Evolutionary conservation across 2,888 invertebrate genomes (phyloP).

Genomic region (Anodontia alba): DNA sequence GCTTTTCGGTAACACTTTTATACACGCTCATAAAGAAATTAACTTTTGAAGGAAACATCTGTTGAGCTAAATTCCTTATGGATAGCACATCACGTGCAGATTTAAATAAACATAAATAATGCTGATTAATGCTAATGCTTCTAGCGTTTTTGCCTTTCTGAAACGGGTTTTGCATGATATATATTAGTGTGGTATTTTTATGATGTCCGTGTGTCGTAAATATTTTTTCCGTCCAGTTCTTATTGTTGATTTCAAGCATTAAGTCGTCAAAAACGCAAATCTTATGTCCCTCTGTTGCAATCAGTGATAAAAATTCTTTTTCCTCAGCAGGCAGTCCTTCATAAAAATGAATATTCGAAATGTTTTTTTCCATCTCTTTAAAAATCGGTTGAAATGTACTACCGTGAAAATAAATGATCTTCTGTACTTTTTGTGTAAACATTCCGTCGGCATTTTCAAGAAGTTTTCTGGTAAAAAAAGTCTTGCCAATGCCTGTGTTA

Average conservation of each 20-base stretch:
- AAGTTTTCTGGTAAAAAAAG: slow-evolving; percentile 7
- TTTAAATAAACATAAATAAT: not conserved
- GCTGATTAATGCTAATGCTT: not conserved
- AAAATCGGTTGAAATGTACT: slow-evolving; percentile 7
- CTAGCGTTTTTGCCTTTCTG: slow-evolving; percentile 9
- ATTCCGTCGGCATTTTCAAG: slow-evolving; percentile 5
- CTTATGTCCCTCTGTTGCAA: not conserved
- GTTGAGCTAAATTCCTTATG: not conserved
- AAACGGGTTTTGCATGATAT: slow-evolving; percentile 25
- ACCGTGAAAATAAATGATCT: slow-evolving; percentile 22
- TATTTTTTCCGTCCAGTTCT: slow-evolving; percentile 16
- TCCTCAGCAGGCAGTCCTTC: not conserved
- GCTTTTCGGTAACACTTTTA: not conserved
- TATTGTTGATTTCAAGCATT: not conserved
- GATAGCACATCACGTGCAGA: not conserved
- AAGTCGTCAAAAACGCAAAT: slow-evolving; percentile 18
- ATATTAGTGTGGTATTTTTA: slow-evolving; percentile 30
- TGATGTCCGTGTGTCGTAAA: slow-evolving; percentile 25
- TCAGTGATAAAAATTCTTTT: not conserved
- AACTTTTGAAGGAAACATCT: slow-evolving; percentile 2
- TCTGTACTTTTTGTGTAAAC: not conserved
- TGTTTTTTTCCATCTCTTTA: not conserved
- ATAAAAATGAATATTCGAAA: slow-evolving; percentile 13
- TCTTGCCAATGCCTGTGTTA: slow-evolving; percentile 1
- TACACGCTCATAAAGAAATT: not conserved